Base-by-base conservation (phyloP, 2,888 invertebrate genomes). In the Abrostola triplasia region DNA sequence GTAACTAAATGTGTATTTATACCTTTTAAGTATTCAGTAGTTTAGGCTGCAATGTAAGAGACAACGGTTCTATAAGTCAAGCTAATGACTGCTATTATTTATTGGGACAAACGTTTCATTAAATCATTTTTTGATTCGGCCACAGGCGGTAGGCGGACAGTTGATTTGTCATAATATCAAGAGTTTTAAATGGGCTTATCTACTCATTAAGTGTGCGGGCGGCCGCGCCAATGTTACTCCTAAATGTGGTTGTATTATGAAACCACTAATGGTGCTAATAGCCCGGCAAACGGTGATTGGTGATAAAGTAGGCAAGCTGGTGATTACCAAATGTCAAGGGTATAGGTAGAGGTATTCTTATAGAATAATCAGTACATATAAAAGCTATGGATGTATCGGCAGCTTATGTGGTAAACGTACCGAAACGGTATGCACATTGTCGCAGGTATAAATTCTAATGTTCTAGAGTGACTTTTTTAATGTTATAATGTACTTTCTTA, bases 121-220 rank as follows among this genome's bases (percentile, higher is more conserved):
- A 50, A 70, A 56, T 24, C 9, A 13, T 59, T 67, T 62, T 48
- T 63, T 51, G 13, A 36, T 44, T 24, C 36, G 6, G 36, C 51
- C 24, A 36, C 55, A 2, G 49, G 7, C 56, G 7, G 64, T 62
- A 55, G 71, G 75, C 47, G 68, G 71, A 62, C 63, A 57, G 44
- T 52, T 64, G 59, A 67, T 69, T 62, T 64, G 60, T 64, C 70
- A 64, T 60, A 62, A 59, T 56, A 54, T 59, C 24, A 59, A 70
- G 11, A 53, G 51, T 55, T 51, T 59, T 41, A 44, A 52, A 68
- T 52, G 42, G 40, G 47, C 48, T 59, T 67, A 74, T 60, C 59
- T 67, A 38, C 49, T 64, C 61, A 77, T 62, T 67, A 67, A 55
- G 36, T 55, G 54, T 44, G 66, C 8, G 51, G 70, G 70, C 53